Evolutionary conservation across 2,888 invertebrate species (phyloP), one percentile per base, ranked within the genome.

Genomic region (Melipona beecheii): DNA sequence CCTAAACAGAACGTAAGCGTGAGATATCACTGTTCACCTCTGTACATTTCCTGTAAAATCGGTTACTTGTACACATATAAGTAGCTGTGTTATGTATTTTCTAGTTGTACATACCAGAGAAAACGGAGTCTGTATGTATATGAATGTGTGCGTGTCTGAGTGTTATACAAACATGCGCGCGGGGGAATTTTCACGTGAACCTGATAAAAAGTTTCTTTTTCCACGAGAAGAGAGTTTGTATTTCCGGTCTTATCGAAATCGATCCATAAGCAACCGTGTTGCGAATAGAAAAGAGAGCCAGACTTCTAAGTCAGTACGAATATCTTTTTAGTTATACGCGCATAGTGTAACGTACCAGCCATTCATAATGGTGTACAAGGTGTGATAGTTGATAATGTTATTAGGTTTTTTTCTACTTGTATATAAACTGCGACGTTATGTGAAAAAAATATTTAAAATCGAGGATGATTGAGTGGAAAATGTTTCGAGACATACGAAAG

Each of bases 1-100:
- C 81, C 70, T 80, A 82, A 79, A 79, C 4, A 75, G 21, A 66
- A 78, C 64, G 65, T 76, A 81, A 81, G 70, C 56, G 66, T 54
- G 84, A 83, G 73, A 43, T 73, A 78, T 88, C 84, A 82, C 68
- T 82, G 85, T 90, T 90, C 87, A 89, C 87, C 82, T 76, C 60
- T 88, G 93, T 93, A 93, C 89, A 93, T 93, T 93, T 90, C 91
- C 90, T 93, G 93, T 93, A 93, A 93, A 93, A 92, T 93, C 89
- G 87, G 89, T 90, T 91, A 92, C 89, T 83, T 87, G 81, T 89
- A 90, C 86, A 87, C 88, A 87, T 89, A 90, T 76, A 90, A 89
- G 87, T 91, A 91, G 89, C 89, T 88, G 91, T 90, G 91, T 93
- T 92, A 92, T 92, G 92, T 92, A 93, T 93, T 92, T 92, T 91